Conservation (phyloP, 2,888 invertebrate species). For the Drosophila tanythrix region DNA sequence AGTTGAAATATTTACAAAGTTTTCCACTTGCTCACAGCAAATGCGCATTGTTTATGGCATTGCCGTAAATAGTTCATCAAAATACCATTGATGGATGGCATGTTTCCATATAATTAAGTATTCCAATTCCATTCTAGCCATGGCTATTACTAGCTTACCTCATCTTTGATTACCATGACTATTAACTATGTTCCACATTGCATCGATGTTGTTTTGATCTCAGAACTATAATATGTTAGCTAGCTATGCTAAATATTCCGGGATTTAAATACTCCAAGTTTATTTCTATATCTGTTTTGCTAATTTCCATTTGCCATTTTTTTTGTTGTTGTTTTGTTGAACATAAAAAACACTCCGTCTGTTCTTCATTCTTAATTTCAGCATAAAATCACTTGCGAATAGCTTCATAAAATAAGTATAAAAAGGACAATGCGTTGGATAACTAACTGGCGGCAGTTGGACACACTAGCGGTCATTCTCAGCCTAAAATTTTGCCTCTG, state of each 20-base stretch:
- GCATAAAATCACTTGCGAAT: slow-evolving; percentile 48
- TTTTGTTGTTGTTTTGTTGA: slow-evolving; percentile 9
- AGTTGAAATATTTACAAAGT: slow-evolving; percentile 3
- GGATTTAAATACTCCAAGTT: background rate
- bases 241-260: background rate
- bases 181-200: background rate
- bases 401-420: slow-evolving; percentile 50
- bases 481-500: background rate
- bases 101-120: background rate
- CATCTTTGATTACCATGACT: background rate
- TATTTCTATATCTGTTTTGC: background rate
- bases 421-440: slow-evolving; percentile 33
- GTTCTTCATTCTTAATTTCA: slow-evolving; percentile 17
- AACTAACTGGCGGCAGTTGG: slow-evolving; percentile 52
- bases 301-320: background rate
- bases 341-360: slow-evolving; percentile 42
- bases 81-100: background rate
- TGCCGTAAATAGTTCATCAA: slow-evolving; percentile 20
- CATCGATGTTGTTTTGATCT: too few species aligned
- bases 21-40: slow-evolving; percentile 2
- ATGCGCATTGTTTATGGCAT: background rate
- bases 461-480: slow-evolving; percentile 17
- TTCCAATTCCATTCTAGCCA: too few species aligned
- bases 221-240: too few species aligned
- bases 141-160: background rate